Percentiles rank a stretch among this genome's conserved stretches.
Evolutionary conservation across 2,113 vertebrate species (phyloP).

Genomic region (Cyanoliseus patagonus): DNA sequence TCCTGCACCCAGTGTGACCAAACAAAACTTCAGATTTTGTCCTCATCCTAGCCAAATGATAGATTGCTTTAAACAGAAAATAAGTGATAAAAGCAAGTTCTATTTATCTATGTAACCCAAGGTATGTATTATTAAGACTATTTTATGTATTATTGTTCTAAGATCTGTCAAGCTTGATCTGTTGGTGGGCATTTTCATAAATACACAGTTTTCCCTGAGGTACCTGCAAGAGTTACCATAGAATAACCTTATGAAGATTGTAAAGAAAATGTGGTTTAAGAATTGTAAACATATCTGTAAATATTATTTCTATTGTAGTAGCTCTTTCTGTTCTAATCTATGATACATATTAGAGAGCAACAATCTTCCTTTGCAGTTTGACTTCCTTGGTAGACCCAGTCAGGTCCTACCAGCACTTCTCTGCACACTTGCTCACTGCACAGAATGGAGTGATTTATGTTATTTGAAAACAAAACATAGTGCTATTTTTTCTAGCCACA

Average conservation of each 20-base stretch:
- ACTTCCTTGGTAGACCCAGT: background rate
- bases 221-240: background rate
- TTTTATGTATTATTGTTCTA: background rate
- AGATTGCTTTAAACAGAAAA: background rate
- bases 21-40: background rate
- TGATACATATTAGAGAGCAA: background rate
- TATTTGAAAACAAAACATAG: slow-evolving; percentile 24
- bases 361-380: background rate
- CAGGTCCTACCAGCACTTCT: background rate
- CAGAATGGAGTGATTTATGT: background rate
- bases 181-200: background rate
- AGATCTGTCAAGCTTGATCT: background rate
- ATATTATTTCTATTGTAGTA: background rate
- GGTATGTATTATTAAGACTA: background rate
- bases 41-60: background rate
- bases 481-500: slow-evolving; percentile 8
- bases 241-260: background rate
- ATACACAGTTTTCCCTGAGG: accelerated
- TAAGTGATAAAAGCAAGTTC: background rate
- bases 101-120: background rate
- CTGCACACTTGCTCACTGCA: background rate
- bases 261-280: background rate
- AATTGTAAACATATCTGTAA: background rate
- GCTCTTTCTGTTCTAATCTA: background rate
- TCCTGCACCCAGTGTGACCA: background rate